These are phyloP conservation scores for Lates calcarifer DNA, from an alignment of 2,113 vertebrate species.

Conservation along the genomic window DNA sequence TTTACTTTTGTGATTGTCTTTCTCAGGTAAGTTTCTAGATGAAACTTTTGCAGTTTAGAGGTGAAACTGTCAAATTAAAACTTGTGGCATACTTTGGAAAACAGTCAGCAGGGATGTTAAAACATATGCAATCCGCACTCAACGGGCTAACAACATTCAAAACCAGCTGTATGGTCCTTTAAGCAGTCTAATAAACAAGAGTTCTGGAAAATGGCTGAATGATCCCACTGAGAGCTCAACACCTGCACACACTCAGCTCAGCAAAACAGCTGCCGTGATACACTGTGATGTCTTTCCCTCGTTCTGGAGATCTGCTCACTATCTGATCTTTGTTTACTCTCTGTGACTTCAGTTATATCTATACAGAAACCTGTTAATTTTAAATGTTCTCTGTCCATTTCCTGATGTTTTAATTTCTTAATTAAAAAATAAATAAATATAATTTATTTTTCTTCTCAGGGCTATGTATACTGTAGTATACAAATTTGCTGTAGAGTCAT, in stretches of 20 bases:
- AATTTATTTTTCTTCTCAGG: not conserved
- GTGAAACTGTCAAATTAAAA: not conserved
- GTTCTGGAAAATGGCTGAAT: conserved; percentile 44
- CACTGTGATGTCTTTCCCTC: not conserved
- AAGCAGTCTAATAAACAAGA: conserved; percentile 45
- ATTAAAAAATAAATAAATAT: too few relatives aligned
- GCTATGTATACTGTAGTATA: too few relatives aligned
- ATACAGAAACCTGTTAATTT: not conserved
- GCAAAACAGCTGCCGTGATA: conserved; percentile 32
- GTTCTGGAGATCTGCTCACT: not conserved
- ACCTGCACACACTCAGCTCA: conserved; percentile 55
- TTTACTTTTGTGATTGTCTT: not conserved
- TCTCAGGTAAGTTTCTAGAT: not conserved
- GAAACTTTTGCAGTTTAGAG: not conserved
- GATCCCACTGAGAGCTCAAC: conserved; percentile 47
- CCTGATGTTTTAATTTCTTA: not conserved
- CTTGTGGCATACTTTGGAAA: not conserved
- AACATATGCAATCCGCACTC: conserved; percentile 11
- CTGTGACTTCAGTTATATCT: not conserved
- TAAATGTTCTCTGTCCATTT: not conserved
- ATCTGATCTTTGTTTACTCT: conserved; percentile 2
- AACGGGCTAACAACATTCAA: conserved; percentile 40
- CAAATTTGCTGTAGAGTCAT: too few relatives aligned
- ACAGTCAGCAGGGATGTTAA: conserved; percentile 17
- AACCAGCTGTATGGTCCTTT: conserved; percentile 40